Evolutionary conservation across 2,888 invertebrate genomes (phyloP), one percentile per base, ranked within the genome.

Genomic region (Aelia acuminata): DNA sequence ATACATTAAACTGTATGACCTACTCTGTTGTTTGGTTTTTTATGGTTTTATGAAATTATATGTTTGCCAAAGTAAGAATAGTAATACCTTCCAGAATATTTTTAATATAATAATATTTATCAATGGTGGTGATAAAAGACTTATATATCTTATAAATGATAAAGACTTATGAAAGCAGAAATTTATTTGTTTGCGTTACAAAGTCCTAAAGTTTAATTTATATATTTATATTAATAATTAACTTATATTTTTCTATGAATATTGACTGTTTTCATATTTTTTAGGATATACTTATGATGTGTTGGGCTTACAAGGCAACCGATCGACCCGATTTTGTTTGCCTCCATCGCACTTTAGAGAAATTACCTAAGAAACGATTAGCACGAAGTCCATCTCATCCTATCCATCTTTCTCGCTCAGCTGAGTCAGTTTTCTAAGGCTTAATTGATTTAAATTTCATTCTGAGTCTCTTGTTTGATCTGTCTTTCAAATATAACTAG

Each of bases 311-410:
- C 93, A 95, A 96, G 89, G 94, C 96, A 11, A 94, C 94, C 88
- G 97, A 98, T 92, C 95, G 99, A 90, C 98, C 98, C 0, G 97
- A 98, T 92, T 99, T 99, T 93, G 95, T 96, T 88, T 95, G 95
- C 90, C 94, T 99, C 89, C 94, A 97, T 91, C 93, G 93, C 90
- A 95, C 96, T 89, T 94, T 99, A 89, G 97, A 98, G 92, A 96
- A 97, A 92, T 94, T 99, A 91, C 99, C 99, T 84, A 97, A 98
- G 93, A 98, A 98, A 93, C 95, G 98, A 84, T 94, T 99, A 91
- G 98, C 98, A 87, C 96, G 99, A 90, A 98, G 98, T 92, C 99
- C 99, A 90, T 99, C 99, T 90, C 99, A 99, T 94, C 99, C 99
- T 49, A 96, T 98, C 91, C 98, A 99, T 92, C 94, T 99, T 91